Evolutionary conservation across 2,113 vertebrate species (phyloP), one percentile per base, ranked within the genome.

Genomic region (Natator depressus): DNA sequence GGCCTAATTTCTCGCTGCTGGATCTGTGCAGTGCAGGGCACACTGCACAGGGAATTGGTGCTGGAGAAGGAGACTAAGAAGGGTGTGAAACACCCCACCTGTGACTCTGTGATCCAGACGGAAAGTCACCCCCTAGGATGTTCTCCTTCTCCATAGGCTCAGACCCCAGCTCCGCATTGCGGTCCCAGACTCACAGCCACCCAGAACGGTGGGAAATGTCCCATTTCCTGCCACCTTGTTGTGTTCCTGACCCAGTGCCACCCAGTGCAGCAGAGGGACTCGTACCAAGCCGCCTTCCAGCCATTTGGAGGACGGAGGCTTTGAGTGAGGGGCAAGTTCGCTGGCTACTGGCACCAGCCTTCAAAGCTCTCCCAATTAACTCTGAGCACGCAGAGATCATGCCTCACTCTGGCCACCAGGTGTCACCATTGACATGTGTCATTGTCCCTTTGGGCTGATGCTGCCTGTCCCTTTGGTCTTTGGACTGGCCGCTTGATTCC

Each of bases 351-450:
- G 38, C 35, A 47, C 12, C 42, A 29, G 42, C 42, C 25, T 27
- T 25, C 46, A 14, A 27, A 78, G 25, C 11, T 5, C 42, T 47
- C 11, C 25, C 42, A 13, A 47, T 27, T 29, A 14, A 80, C 85
- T 1, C 0, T 1, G 22, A 35, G 54, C 90, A 72, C 69, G 25
- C 80, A 31, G 87, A 12, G 42, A 13, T 20, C 51, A 8, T 97
- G 85, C 91, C 53, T 69, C 55, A 35, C n/a, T 91, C 10, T 84
- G 86, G 92, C 97, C 96, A 94, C 95, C 92, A 97, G 97, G 84
- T 97, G 97, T 97, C 97, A 90, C 96, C 96, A 96, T 83, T 87
- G 96, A 62, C 84, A 95, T 24, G 20, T 84, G 12, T 76, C 10
- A 76, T 91, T 84, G 13, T 13, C 25, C 42, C 11, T 75, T 20